Base-by-base conservation (phyloP, 2,888 invertebrate species). In the Rhagonycha fulva region DNA sequence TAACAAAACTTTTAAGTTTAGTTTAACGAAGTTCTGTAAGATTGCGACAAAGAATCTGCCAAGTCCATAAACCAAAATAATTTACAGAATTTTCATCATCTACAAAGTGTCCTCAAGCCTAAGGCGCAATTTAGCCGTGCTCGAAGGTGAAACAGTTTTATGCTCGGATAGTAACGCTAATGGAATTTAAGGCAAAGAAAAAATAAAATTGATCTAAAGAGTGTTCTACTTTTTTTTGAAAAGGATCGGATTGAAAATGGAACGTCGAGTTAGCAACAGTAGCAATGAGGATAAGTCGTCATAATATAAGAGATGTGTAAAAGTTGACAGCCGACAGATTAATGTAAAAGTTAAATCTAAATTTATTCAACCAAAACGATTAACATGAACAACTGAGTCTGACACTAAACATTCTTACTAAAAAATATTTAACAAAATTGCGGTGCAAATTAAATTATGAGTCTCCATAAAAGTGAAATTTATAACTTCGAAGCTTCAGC, bases 271-370 rank as follows among this genome's bases (percentile, higher is more conserved):
- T 24, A 66, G 24, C n/a, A 66, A 24, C 26, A 66, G 63, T 66
- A 66, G 63, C 63, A 66, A 66, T 24, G n/a, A 66, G 63, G 63
- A 66, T 62, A 19, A n/a, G 62, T 62, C 19, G 23, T 23, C 62
- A 62, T 23, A 62, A 19, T 62, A 14, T n/a, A 66, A 24, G 63
- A 66, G 63, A 66, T 66, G 3, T 66, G 47, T 66, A 23, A 23
- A 66, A 66, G 63, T 26, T 66, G 63, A 66, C 63, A 66, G 63
- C 63, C 23, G 63, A 66, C 63, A 66, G 63, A 66, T 66, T 66
- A 66, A 66, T 66, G 63, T 66, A 9, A 66, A 66, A 26, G 63
- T n/a, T 24, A 66, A 66, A 26, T 26, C 26, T 66, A 24, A 66
- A 66, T 66, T 66, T 66, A 66, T 66, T 66, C 26, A 66, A 66